Percentiles rank a stretch among this genome's conserved stretches.
Conservation (phyloP, 2,888 invertebrate genomes). For the Lycocerus yunnanus region DNA sequence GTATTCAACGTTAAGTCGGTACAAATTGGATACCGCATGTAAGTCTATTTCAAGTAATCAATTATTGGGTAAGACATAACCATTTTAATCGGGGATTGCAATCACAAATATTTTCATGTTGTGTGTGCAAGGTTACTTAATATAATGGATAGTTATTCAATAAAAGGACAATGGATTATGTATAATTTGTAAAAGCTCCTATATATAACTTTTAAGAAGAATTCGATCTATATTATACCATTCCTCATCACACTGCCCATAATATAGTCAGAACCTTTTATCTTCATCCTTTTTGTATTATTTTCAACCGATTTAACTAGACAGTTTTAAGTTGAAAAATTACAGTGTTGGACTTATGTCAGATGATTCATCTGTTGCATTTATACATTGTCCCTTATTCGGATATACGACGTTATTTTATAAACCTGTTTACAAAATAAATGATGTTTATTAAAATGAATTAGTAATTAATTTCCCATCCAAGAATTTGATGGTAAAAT, state of each 20-base stretch:
- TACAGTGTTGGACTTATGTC: neutral
- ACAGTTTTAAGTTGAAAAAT: neutral
- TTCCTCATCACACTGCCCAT: neutral
- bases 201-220: too few relatives aligned
- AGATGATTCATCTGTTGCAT: neutral
- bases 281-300: neutral
- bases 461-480: neutral
- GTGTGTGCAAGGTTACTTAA: neutral
- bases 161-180: neutral
- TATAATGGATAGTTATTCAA: neutral
- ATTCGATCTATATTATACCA: too few relatives aligned
- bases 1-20: neutral
- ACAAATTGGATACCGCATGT: neutral
- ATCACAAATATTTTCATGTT: neutral
- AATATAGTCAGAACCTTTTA: too few relatives aligned
- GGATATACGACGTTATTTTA: neutral
- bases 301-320: too few relatives aligned
- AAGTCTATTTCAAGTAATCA: neutral
- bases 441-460: neutral
- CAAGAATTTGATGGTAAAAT: constrained; percentile 2
- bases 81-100: neutral
- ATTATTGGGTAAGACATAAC: neutral
- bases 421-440: neutral
- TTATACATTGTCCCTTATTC: neutral
- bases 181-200: neutral